Conservation (phyloP, 2,888 invertebrate genomes). For the Miltochrista miniata region DNA sequence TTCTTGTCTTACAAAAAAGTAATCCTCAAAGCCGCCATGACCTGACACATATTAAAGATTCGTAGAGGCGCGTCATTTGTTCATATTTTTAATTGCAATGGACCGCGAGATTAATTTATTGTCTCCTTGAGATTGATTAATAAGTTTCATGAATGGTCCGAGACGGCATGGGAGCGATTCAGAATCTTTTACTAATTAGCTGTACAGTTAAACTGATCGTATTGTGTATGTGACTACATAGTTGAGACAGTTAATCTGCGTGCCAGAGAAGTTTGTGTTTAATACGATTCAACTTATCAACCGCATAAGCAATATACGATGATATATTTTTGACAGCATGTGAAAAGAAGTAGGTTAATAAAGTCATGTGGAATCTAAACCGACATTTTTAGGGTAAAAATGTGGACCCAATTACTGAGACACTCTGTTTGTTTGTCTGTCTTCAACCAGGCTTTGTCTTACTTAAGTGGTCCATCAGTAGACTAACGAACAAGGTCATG, state of each 20-base stretch:
- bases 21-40: not conserved
- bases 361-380: too few relatives aligned
- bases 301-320: too few relatives aligned
- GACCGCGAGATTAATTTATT: conserved; percentile 39
- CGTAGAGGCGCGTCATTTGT: conserved; percentile 7
- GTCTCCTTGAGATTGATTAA: conserved; percentile 47
- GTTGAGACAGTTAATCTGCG: not conserved
- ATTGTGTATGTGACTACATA: not conserved
- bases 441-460: too few relatives aligned
- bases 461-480: too few relatives aligned
- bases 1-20: not conserved
- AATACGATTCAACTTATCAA: too few relatives aligned
- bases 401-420: too few relatives aligned
- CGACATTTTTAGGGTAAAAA: too few relatives aligned
- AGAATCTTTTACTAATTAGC: conserved; percentile 13
- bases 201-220: conserved; percentile 3
- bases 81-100: conserved; percentile 32
- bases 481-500: too few relatives aligned
- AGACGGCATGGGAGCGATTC: conserved; percentile 11
- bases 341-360: too few relatives aligned
- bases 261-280: not conserved
- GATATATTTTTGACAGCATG: too few relatives aligned
- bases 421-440: too few relatives aligned
- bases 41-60: conserved; percentile 12
- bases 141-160: conserved; percentile 33